Percentiles rank a stretch among this genome's conserved stretches.
Conservation (phyloP, 2,888 invertebrate genomes). For the Drosophila sordidula region DNA sequence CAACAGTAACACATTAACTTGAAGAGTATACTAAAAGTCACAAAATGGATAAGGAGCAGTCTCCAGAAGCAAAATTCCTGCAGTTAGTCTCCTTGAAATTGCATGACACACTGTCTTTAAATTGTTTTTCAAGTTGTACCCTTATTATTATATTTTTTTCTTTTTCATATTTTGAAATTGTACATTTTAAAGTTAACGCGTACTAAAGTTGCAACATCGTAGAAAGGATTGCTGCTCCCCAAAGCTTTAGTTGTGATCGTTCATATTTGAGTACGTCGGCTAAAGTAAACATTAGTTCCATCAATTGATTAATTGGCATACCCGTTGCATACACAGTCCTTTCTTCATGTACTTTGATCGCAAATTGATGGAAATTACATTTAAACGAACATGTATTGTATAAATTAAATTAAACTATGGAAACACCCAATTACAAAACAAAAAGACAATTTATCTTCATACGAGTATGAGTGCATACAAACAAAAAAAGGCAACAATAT, state of each 20-base stretch:
- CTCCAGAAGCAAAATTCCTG: conserved; percentile 22
- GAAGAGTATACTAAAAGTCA: neutral
- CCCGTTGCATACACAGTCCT: conserved; percentile 19
- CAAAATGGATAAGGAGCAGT: conserved; percentile 4
- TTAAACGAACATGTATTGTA: conserved; percentile 42
- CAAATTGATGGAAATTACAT: conserved; percentile 29
- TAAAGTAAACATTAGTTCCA: neutral
- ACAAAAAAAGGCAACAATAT: neutral
- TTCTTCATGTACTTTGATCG: conserved; percentile 27
- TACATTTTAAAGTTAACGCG: conserved; percentile 23
- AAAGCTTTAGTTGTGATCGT: conserved; percentile 14
- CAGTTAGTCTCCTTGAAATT: conserved; percentile 33
- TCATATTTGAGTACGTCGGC: neutral
- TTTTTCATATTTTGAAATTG: conserved; percentile 23
- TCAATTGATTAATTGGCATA: conserved; percentile 13
- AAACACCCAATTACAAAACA: conserved; percentile 11
- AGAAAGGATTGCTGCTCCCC: conserved; percentile 17
- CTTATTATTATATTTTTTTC: neutral
- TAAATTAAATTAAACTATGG: conserved; percentile 30
- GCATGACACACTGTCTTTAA: conserved; percentile 29
- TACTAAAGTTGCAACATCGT: conserved; percentile 9
- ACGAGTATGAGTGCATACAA: conserved; percentile 13
- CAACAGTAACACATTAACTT: neutral
- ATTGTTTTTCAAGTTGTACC: conserved; percentile 6
- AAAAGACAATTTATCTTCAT: conserved; percentile 13